phyloP scores from a whole-genome alignment of 2,113 vertebrate genomes.

The Syrmaticus mikado region DNA sequence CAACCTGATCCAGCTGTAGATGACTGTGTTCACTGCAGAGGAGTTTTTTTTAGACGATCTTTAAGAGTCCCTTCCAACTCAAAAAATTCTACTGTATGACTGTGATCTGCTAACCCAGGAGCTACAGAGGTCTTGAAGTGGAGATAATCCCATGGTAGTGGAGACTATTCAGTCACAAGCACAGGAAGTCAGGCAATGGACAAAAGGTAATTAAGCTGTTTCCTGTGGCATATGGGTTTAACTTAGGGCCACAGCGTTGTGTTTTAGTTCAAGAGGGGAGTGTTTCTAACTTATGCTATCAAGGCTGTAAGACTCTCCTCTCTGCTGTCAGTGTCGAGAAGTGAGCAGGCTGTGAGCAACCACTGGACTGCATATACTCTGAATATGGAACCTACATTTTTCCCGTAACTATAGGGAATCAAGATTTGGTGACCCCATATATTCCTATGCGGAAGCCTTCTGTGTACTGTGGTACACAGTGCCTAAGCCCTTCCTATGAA shows the following conservation, averaged over 20 bases:
- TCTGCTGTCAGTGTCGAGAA: neutral
- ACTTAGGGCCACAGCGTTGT: neutral
- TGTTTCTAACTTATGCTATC: neutral
- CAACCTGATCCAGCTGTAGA: too few relatives aligned
- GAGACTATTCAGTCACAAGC: neutral
- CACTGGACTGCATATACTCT: accelerated
- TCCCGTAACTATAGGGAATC: neutral
- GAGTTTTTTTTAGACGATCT: too few relatives aligned
- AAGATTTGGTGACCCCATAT: neutral
- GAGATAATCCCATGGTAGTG: neutral
- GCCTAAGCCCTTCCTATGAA: neutral
- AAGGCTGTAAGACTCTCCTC: neutral
- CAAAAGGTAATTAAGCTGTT: neutral
- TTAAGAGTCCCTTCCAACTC: too few relatives aligned
- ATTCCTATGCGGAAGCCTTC: accelerated
- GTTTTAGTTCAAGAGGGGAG: neutral
- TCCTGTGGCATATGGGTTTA: neutral
- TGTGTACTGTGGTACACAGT: neutral
- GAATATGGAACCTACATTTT: neutral
- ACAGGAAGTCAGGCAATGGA: neutral
- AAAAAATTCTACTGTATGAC: neutral
- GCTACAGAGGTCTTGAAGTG: neutral
- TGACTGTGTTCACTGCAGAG: too few relatives aligned
- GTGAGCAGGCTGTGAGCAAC: neutral
- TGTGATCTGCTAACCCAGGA: neutral